Conservation (phyloP, 2,797 vertebrate genomes). For the Apogon talboti region DNA sequence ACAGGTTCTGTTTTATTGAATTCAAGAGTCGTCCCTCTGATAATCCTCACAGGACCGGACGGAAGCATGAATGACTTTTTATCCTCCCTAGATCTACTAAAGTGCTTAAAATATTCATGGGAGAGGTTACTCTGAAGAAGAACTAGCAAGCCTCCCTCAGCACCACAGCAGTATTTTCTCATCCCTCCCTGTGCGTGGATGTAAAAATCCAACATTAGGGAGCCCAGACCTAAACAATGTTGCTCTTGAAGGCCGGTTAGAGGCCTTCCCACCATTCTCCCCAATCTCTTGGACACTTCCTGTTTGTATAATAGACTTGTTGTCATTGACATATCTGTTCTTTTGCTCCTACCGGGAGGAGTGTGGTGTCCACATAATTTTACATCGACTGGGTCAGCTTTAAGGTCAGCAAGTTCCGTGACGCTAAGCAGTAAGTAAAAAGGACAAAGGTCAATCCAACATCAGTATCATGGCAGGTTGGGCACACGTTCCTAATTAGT, state of each 20-base stretch:
- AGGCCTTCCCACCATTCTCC: slow-evolving; percentile 65
- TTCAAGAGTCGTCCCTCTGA: slow-evolving; percentile 41
- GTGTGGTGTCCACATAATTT: slow-evolving; percentile 51
- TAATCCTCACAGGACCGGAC: slow-evolving; percentile 38
- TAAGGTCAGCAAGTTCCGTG: slow-evolving; percentile 69
- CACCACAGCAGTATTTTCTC: slow-evolving; percentile 59
- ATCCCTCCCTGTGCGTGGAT: slow-evolving; percentile 65
- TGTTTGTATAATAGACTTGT: slow-evolving; percentile 79
- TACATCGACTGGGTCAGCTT: slow-evolving; percentile 45
- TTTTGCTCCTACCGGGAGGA: slow-evolving; percentile 50
- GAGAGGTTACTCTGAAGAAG: slow-evolving; percentile 61
- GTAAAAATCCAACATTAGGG: slow-evolving; percentile 72
- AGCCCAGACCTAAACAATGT: slow-evolving; percentile 71
- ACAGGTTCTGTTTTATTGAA: slow-evolving; percentile 45
- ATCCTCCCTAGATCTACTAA: slow-evolving; percentile 51
- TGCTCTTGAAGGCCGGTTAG: slow-evolving; percentile 41
- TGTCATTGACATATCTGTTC: slow-evolving; percentile 72
- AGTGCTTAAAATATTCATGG: slow-evolving; percentile 56
- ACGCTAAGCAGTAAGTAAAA: slow-evolving; percentile 41
- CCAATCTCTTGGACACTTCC: slow-evolving; percentile 68
- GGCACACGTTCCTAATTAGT: slow-evolving; percentile 3
- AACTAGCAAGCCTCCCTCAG: slow-evolving; percentile 53
- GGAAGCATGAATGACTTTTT: slow-evolving; percentile 39
- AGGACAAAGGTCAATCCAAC: slow-evolving; percentile 33
- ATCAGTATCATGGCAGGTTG: slow-evolving; percentile 33